Evolutionary conservation across 2,888 invertebrate genomes (phyloP).

Genomic region (Dicranocentrus wangi): DNA sequence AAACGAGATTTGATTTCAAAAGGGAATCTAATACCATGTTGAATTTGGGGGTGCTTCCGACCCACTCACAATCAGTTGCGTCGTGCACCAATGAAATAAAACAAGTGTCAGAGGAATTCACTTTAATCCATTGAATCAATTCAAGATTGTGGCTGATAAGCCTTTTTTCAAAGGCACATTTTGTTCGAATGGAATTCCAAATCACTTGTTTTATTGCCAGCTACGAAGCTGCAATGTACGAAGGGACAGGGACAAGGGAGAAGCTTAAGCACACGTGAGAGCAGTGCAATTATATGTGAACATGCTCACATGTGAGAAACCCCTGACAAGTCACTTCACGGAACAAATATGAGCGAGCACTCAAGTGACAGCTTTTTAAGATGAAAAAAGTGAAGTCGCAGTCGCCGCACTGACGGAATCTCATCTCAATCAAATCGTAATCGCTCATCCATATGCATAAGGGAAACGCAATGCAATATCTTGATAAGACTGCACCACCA

Average conservation of each 20-base stretch:
- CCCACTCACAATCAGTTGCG: too few species aligned
- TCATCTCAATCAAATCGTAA: constrained; percentile 25
- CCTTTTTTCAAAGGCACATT: background rate
- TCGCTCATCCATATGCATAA: constrained; percentile 22
- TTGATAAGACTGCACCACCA: too few species aligned
- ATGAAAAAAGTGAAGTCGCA: background rate
- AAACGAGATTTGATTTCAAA: constrained; percentile 44
- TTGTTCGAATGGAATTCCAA: constrained; percentile 39
- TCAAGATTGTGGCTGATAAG: constrained; percentile 38
- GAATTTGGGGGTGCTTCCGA: too few species aligned
- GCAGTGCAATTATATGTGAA: too few species aligned
- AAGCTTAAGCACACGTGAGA: too few species aligned
- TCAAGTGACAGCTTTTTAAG: too few species aligned
- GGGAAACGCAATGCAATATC: background rate
- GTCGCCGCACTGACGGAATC: constrained; percentile 27
- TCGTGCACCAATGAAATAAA: too few species aligned
- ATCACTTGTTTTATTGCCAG: constrained; percentile 52
- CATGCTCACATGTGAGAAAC: too few species aligned
- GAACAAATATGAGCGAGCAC: too few species aligned
- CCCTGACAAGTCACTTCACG: too few species aligned
- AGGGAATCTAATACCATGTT: background rate
- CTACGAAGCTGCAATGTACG: constrained; percentile 16
- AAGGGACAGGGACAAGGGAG: constrained; percentile 1
- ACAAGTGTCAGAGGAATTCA: background rate
- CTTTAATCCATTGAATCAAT: constrained; percentile 21